Percentiles rank a stretch among this genome's conserved stretches.
Conservation (phyloP, 2,113 vertebrate genomes). For the Scomber japonicus region DNA sequence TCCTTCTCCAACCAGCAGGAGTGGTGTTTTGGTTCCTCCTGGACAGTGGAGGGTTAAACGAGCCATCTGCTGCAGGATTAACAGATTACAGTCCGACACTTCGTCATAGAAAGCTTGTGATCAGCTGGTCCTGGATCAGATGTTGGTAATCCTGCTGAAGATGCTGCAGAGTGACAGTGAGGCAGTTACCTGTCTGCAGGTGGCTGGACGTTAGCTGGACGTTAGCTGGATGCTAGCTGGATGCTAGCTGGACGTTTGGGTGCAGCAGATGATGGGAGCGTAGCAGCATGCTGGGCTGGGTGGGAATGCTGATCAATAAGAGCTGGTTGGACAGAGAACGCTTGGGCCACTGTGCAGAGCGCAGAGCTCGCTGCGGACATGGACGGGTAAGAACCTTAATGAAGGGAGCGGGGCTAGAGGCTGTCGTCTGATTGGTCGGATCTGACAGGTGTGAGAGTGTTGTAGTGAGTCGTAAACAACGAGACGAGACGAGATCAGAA, state of each 20-base stretch:
- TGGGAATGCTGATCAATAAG: constrained; percentile 75
- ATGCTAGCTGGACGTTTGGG: not conserved
- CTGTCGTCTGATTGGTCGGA: constrained; percentile 8
- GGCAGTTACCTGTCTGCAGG: constrained; percentile 17
- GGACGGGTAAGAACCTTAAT: constrained; percentile 40
- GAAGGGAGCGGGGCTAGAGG: not conserved
- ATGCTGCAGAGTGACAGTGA: not conserved
- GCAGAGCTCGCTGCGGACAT: constrained; percentile 14
- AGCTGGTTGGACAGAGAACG: constrained; percentile 60
- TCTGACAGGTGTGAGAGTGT: constrained; percentile 1
- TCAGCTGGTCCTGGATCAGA: constrained; percentile 39
- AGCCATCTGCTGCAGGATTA: constrained; percentile 79
- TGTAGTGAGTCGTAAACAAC: too few relatives aligned
- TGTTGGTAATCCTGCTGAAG: not conserved
- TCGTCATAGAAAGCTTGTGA: not conserved
- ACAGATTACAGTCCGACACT: constrained; percentile 65
- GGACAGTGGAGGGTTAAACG: constrained; percentile 15
- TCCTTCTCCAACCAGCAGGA: too few relatives aligned
- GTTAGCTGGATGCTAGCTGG: too few relatives aligned
- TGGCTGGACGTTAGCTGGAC: too few relatives aligned
- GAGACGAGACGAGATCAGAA: too few relatives aligned
- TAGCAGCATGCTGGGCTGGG: constrained; percentile 76
- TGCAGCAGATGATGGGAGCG: constrained; percentile 11
- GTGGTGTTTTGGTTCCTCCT: not conserved
- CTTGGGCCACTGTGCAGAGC: not conserved